phyloP scores from a whole-genome alignment of 2,888 invertebrate species.

The Dilophus febrilis region DNA sequence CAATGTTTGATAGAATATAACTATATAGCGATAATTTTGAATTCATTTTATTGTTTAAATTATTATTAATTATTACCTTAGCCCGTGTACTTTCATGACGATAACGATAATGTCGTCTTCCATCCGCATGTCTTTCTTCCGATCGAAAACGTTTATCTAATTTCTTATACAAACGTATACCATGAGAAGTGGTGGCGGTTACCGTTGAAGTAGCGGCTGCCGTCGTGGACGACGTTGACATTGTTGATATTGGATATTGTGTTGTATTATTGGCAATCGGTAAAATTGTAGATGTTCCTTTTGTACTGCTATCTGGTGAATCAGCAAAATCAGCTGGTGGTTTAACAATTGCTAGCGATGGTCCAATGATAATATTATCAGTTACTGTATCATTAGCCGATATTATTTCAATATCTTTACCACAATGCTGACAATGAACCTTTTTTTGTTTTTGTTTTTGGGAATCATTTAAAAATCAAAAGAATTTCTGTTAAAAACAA shows the following conservation, averaged over 20 bases:
- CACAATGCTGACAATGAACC: constrained; percentile 66
- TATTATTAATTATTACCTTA: constrained; percentile 35
- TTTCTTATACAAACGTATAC: constrained; percentile 54
- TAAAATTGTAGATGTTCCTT: too few species aligned
- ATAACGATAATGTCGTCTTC: constrained; percentile 44
- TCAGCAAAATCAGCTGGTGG: constrained; percentile 82
- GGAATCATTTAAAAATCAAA: neutral
- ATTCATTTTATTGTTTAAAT: too few species aligned
- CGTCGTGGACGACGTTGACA: constrained; percentile 13
- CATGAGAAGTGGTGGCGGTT: constrained; percentile 27
- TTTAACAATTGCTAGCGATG: constrained; percentile 55
- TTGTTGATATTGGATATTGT: too few species aligned
- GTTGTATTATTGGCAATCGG: too few species aligned
- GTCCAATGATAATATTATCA: constrained; percentile 37
- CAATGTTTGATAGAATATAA: too few species aligned
- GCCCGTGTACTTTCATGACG: constrained; percentile 57
- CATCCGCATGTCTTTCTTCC: constrained; percentile 49
- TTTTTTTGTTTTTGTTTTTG: constrained; percentile 6
- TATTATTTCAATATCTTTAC: constrained; percentile 56
- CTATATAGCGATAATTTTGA: too few species aligned
- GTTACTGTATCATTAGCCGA: constrained; percentile 32
- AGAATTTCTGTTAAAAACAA: neutral
- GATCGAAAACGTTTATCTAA: constrained; percentile 63
- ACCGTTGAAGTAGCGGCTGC: too few species aligned
- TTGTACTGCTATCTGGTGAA: constrained; percentile 42